Evolutionary conservation across 2,888 invertebrate species (phyloP), one percentile per base, ranked within the genome.

Genomic region (Lasioglossum villosulum): DNA sequence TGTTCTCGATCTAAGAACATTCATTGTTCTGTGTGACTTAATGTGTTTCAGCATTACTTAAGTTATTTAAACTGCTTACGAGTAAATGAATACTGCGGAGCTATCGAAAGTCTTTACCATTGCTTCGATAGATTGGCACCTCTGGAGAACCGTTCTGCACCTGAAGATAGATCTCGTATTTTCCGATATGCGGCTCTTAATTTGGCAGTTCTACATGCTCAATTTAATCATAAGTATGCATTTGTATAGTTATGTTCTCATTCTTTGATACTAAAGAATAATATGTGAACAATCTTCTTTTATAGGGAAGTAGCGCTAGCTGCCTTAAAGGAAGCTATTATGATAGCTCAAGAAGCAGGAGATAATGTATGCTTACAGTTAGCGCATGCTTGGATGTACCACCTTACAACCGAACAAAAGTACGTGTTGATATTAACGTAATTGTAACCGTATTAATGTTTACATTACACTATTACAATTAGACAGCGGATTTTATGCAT

Each of bases 141-240:
- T 76, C 92, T 94, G 56, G 96, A 96, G 92, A 94, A 92, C 86
- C 95, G 94, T 74, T 95, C 95, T 71, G 94, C 94, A n/a, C 88
- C 94, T 30, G 96, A 96, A 72, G 96, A 96, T 88, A 95, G 95
- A 91, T 95, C 95, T 68, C 97, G 97, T 93, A 97, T 97, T 68
- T 98, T 97, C 92, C 96, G 99, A 93, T 99, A 98, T 94, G 98
- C 99, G 10, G 98, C 98, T 30, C 96, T 99, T n/a, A 99, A 98
- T 94, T 96, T 99, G 87, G 98, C 98, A 0, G 97, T 98, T 37
- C 96, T 99, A 92, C 98, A 99, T 94, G 97, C 98, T 73, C 97
- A 98, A 91, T 99, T 99, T 95, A 97, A 97, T 75, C 97, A 98
- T 93, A 97, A 96, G 98, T 98, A 95, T 94, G 95, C 72, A 78